Evolutionary conservation across 2,888 invertebrate species (phyloP).

Genomic region (Operophtera brumata): DNA sequence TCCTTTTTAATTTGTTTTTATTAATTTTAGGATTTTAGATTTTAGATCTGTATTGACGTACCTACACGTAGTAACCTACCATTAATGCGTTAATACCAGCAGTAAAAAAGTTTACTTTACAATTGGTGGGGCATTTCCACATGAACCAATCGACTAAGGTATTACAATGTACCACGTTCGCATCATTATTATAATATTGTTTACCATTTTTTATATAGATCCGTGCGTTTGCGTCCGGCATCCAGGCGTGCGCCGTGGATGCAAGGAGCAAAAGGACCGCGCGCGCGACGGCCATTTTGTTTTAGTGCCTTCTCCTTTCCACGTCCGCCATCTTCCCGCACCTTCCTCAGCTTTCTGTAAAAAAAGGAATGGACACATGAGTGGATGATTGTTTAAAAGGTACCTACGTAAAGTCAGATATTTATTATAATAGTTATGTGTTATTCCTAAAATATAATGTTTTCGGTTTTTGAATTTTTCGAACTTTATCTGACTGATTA

Average conservation of each 20-base stretch:
- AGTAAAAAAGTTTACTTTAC: no score
- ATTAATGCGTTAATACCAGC: no score
- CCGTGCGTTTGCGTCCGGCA: constrained; percentile 86
- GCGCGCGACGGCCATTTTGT: constrained; percentile 75
- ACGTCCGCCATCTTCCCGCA: constrained; percentile 64
- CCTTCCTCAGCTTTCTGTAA: constrained; percentile 57
- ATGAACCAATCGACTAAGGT: no score
- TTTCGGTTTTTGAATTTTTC: no score
- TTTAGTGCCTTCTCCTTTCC: constrained; percentile 63
- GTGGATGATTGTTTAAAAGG: neutral
- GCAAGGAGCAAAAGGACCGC: constrained; percentile 79
- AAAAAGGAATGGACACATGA: constrained; percentile 33
- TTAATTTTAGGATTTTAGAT: no score
- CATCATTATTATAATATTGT: constrained; percentile 26
- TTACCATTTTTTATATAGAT: constrained; percentile 84
- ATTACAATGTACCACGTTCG: neutral
- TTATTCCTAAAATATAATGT: no score
- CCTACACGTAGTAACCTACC: no score
- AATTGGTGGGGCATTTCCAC: no score
- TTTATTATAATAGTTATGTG: no score
- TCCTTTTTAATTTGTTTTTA: no score
- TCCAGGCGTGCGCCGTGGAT: constrained; percentile 84
- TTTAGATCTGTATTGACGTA: no score
- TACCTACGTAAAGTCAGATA: neutral
- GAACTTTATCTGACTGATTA: no score